These are phyloP conservation scores for Dryobates pubescens DNA, from an alignment of 2,797 vertebrate genomes.

Conservation along the genomic window DNA sequence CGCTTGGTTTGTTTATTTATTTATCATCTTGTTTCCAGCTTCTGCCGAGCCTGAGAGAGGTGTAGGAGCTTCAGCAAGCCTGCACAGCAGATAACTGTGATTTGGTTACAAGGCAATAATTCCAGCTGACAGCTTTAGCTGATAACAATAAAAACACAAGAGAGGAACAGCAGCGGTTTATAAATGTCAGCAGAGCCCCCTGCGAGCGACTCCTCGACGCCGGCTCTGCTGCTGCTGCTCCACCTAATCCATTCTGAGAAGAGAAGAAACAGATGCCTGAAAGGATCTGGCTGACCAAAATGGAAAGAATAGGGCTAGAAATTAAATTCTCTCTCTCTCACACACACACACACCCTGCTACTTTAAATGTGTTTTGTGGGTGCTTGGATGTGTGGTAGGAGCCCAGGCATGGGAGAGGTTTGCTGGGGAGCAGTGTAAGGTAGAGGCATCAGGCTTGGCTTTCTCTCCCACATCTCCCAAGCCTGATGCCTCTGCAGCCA, in stretches of 20 bases:
- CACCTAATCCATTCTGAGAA: slow-evolving; percentile 68
- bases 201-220: slow-evolving; percentile 61
- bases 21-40: slow-evolving; percentile 70
- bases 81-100: slow-evolving; percentile 76
- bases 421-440: background rate
- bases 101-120: slow-evolving; percentile 79
- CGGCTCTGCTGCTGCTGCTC: slow-evolving; percentile 46
- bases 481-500: background rate
- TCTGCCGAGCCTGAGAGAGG: slow-evolving; percentile 67
- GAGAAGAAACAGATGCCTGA: slow-evolving; percentile 70
- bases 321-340: slow-evolving; percentile 41
- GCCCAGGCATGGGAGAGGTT: fast-evolving
- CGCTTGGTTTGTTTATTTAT: slow-evolving; percentile 77
- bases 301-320: slow-evolving; percentile 74
- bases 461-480: no score
- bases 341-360: no score
- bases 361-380: background rate
- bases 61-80: slow-evolving; percentile 53
- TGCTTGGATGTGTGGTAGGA: background rate
- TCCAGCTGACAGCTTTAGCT: slow-evolving; percentile 78
- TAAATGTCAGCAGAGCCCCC: slow-evolving; percentile 75
- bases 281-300: slow-evolving; percentile 75
- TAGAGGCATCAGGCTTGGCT: background rate
- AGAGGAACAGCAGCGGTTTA: slow-evolving; percentile 75
- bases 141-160: slow-evolving; percentile 76